Conservation (phyloP, 2,888 invertebrate species). For the Ferrisia virgata region DNA sequence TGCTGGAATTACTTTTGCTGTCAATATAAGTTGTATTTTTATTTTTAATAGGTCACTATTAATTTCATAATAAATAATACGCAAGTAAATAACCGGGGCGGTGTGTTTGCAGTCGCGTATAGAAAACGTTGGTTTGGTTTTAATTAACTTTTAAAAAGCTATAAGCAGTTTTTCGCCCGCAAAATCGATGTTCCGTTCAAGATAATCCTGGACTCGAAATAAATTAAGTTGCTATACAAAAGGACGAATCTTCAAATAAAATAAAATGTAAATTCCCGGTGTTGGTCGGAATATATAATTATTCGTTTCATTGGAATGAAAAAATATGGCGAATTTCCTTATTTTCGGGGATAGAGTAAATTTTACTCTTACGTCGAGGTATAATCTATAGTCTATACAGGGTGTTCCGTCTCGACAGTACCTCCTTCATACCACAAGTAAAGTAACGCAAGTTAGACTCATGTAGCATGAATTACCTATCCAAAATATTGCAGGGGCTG, state of each 20-base stretch:
- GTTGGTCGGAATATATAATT: neutral
- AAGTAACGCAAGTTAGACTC: too few relatives aligned
- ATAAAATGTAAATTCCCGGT: neutral
- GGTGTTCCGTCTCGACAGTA: too few relatives aligned
- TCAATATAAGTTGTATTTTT: too few relatives aligned
- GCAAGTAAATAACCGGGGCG: too few relatives aligned
- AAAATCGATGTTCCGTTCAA: neutral
- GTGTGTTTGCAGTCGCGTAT: too few relatives aligned
- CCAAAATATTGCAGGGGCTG: too few relatives aligned
- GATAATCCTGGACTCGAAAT: neutral
- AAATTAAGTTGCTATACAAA: neutral
- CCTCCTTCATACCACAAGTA: too few relatives aligned
- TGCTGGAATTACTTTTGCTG: too few relatives aligned
- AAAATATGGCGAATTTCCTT: neutral
- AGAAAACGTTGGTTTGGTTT: neutral
- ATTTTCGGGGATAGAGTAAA: neutral
- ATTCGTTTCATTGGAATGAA: neutral
- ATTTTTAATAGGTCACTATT: neutral
- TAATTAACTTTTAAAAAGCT: neutral
- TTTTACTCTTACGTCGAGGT: neutral
- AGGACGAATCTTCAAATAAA: neutral
- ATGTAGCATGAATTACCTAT: too few relatives aligned
- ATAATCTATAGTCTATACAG: neutral
- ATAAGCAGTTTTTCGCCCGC: neutral
- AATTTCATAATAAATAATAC: neutral